Percentiles rank a stretch among this genome's conserved stretches.
These are phyloP conservation scores for Xestoiulus laeticollis DNA, from an alignment of 2,888 invertebrate genomes.

Conservation along the genomic window DNA sequence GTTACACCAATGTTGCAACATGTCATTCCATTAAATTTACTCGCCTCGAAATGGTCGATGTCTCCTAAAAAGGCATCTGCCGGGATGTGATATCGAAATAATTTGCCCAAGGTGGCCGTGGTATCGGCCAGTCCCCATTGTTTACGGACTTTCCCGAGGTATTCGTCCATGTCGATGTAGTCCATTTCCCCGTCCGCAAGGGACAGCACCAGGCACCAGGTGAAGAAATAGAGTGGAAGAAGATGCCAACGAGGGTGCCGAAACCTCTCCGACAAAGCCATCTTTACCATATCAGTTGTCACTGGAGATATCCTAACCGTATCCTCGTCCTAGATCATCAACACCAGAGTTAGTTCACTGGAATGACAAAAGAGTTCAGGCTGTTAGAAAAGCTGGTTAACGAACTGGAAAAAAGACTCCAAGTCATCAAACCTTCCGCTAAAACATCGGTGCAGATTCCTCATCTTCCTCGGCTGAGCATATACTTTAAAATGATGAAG, in stretches of 20 bases:
- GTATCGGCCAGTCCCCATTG: slow-evolving; percentile 71
- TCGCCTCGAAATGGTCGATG: slow-evolving; percentile 76
- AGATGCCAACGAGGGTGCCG: neutral
- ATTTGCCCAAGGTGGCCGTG: slow-evolving; percentile 75
- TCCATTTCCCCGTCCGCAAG: neutral
- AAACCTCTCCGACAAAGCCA: neutral
- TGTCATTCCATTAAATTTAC: neutral
- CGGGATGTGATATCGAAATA: slow-evolving; percentile 78
- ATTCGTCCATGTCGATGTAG: neutral
- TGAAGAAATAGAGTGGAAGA: neutral
- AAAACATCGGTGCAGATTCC: too few species aligned
- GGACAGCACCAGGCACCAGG: neutral
- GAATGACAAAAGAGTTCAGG: neutral
- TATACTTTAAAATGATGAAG: neutral
- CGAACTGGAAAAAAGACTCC: too few species aligned
- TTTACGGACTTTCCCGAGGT: neutral
- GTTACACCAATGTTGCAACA: too few species aligned
- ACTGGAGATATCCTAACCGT: neutral
- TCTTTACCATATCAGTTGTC: neutral
- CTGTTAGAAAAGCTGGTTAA: neutral
- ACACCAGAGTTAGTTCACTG: neutral
- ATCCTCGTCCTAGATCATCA: neutral
- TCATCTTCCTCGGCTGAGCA: neutral
- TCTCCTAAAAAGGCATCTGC: slow-evolving; percentile 76
- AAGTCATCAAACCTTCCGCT: too few species aligned